Evolutionary conservation across 1,140 invertebrate genomes (phyloP).

Genomic region (Brachionus sp.): DNA sequence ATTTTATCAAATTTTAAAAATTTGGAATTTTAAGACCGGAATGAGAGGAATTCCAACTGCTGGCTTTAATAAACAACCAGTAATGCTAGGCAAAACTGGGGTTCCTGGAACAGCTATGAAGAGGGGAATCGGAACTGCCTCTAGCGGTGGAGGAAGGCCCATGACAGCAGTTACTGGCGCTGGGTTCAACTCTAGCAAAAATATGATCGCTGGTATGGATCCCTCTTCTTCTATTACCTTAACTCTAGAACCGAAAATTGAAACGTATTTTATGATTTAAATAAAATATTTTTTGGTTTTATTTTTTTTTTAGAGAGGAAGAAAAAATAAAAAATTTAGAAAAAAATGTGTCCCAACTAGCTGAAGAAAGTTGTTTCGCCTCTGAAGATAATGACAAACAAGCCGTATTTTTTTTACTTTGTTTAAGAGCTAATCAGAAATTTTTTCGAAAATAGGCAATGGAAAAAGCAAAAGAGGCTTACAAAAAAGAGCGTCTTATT

Average conservation of each 20-base stretch:
- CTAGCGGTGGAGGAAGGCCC: conserved; percentile 65
- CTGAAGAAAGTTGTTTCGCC: conserved; percentile 75
- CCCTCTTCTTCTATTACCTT: conserved; percentile 73
- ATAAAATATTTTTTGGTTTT: conserved; percentile 68
- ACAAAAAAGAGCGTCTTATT: conserved; percentile 78
- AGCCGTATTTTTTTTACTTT: conserved; percentile 53
- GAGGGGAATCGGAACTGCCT: conserved; percentile 48
- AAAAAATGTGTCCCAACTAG: conserved; percentile 73
- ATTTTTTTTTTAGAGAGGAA: conserved; percentile 66
- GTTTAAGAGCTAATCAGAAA: not conserved
- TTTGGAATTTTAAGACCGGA: conserved; percentile 47
- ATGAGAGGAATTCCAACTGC: conserved; percentile 47
- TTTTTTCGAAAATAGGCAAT: conserved; percentile 62
- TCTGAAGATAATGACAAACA: conserved; percentile 65
- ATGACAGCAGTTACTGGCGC: conserved; percentile 92
- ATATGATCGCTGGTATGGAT: conserved; percentile 46
- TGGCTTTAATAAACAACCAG: conserved; percentile 53
- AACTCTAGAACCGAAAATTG: conserved; percentile 66
- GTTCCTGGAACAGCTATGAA: conserved; percentile 35
- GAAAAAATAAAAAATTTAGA: conserved; percentile 79
- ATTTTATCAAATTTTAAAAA: conserved; percentile 44
- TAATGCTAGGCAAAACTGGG: conserved; percentile 55
- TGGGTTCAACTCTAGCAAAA: conserved; percentile 76
- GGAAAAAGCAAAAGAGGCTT: conserved; percentile 91
- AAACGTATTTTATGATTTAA: conserved; percentile 65